Base-by-base conservation (phyloP, 2,888 invertebrate genomes). In the Herminia tarsipennalis region DNA sequence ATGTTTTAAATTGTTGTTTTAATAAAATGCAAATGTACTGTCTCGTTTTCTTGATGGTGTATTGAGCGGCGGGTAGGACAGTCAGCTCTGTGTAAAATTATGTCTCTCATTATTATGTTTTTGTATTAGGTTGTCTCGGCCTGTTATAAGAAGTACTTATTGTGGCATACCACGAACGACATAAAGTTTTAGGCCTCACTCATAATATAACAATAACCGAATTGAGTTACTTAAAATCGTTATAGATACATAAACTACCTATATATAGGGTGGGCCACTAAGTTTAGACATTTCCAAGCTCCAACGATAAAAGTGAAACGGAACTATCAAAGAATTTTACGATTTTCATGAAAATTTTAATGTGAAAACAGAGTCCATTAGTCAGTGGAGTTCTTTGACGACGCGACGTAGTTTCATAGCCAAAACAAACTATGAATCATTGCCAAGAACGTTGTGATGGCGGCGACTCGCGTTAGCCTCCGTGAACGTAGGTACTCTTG, bases 381-480 rank as follows among this genome's bases (percentile, higher is more conserved):
- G 81, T 78, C 78, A 81, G 76, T 70, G 21, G 37, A 51, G 60
- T 63, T 70, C 58, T 64, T 46, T 44, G 42, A 55, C 59, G 55
- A 61, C 58, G 51, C 56, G 61, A 59, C 67, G 65, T 61, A 73
- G 75, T 76, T 82, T 79, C 83, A 83, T 77, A 76, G 87, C 88
- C 90, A 90, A 91, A 91, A 88, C 87, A 91, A 90, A 90, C 88
- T 79, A 81, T 86, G 88, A 86, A 81, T 84, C 88, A 85, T 81
- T 90, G 90, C 91, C 90, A 91, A 87, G 77, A 81, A 70, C 64
- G 66, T 70, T 67, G 69, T 58, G 58, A 62, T 55, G 66, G 66
- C 57, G 56, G 47, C 58, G 55, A 46, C 47, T 48, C 51, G 70
- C 66, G 72, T 73, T 70, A 67, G 60, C 58, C 37, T 30, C 21